These are phyloP conservation scores for Collichthys lucidus DNA, from an alignment of 2,113 vertebrate genomes.

Conservation along the genomic window DNA sequence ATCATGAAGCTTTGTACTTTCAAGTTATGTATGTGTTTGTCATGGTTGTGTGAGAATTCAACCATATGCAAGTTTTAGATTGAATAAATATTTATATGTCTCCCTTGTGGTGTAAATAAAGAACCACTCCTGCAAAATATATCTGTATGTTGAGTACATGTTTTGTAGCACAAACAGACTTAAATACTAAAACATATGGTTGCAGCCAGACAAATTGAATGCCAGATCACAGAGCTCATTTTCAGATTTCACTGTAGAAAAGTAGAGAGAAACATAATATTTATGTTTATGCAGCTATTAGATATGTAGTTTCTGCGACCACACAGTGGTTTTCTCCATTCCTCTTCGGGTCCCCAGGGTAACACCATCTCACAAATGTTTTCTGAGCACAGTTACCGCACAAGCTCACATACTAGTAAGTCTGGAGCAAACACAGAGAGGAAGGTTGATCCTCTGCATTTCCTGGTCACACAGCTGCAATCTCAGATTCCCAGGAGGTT, in stretches of 20 bases:
- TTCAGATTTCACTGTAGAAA: neutral
- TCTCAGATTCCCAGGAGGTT: constrained; percentile 27
- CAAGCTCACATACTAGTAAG: constrained; percentile 77
- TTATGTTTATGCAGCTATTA: neutral
- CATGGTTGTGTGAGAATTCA: too few relatives aligned
- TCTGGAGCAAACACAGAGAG: constrained; percentile 81
- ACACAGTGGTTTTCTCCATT: constrained; percentile 1
- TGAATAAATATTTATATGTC: neutral
- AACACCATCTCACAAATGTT: neutral
- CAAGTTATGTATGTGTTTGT: neutral
- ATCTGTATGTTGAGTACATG: neutral
- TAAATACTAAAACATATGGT: neutral
- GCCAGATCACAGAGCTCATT: constrained; percentile 24
- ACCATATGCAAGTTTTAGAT: neutral
- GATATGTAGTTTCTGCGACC: neutral
- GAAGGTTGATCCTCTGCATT: constrained; percentile 84
- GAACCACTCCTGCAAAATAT: neutral
- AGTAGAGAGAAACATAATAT: neutral
- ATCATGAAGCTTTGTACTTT: neutral
- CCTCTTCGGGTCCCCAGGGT: neutral
- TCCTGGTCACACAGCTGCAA: constrained; percentile 48
- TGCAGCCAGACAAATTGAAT: neutral
- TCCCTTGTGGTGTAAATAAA: neutral
- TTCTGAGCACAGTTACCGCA: constrained; percentile 60
- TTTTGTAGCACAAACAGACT: neutral